Base-by-base conservation (phyloP, 2,888 invertebrate genomes). In the Helobdella robusta region DNA sequence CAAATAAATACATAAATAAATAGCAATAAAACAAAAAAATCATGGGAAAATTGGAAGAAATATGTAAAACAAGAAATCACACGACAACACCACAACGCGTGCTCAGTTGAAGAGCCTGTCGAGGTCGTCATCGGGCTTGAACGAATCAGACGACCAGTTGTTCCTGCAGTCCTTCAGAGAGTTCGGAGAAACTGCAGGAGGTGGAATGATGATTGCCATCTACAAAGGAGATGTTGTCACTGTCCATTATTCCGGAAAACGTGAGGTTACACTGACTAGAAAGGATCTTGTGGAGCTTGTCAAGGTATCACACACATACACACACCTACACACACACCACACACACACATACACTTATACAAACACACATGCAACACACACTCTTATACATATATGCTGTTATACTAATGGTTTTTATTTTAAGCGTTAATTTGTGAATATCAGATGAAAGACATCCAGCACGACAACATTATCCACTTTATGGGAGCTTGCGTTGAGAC, bases 401-500 rank as follows among this genome's bases (percentile, higher is more conserved):
- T n/a, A n/a, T n/a, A n/a, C n/a, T n/a, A n/a, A n/a, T n/a, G n/a
- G n/a, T n/a, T n/a, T n/a, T n/a, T n/a, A n/a, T n/a, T n/a, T n/a
- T 15, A 40, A 40, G 11, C 8, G 15, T 50, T 20, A 8, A 6
- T 50, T 6, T 20, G 23, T 50, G 6, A 15, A 15, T 20, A 20
- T 20, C 52, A 59, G 59, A 59, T 59, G 59, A 59, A 59, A 20
- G 59, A 59, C 4, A n/a, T 59, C 6, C 59, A 59, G 15, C 59
- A 59, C 59, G 59, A 59, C 36, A 59, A 59, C 40, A n/a, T 59
- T 11, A 40, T 36, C 18, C 8, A 25, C n/a, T 59, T 59, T 25
- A 36, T 59, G 20, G 59, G 59, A n/a, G 59, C 59, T 6, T 59
- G 59, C 23, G 15, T 36, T 6, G 59, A 59, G 23, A 59, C 25